These are phyloP conservation scores for Megalopta genalis DNA, from an alignment of 1,140 invertebrate species.

Conservation along the genomic window DNA sequence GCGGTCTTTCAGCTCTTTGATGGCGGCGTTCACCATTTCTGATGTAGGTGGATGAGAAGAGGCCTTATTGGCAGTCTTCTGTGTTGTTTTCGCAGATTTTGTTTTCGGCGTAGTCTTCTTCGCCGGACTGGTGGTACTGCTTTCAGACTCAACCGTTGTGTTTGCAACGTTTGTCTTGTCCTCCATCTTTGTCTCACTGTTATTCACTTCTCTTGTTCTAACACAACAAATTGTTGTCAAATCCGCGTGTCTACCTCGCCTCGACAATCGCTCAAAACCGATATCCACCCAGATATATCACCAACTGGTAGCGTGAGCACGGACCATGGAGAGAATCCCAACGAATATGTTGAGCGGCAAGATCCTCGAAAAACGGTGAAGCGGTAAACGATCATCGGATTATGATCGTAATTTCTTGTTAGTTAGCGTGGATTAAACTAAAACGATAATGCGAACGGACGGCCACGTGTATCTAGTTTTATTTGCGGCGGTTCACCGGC, in stretches of 20 bases:
- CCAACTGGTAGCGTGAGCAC: conserved; percentile 20
- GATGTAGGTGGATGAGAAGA: conserved; percentile 53
- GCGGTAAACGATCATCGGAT: conserved; percentile 40
- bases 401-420: conserved; percentile 12
- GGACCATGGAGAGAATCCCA: conserved; percentile 62
- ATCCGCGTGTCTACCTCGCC: not conserved
- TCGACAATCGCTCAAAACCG: no score
- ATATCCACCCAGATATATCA: no score
- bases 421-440: rapidly evolving
- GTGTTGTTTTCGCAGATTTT: not conserved
- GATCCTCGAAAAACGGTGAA: conserved; percentile 46
- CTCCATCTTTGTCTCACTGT: conserved; percentile 32
- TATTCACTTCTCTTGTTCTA: no score
- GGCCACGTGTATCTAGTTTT: conserved; percentile 34
- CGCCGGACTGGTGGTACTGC: not conserved
- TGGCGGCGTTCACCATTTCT: conserved; percentile 54
- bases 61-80: not conserved
- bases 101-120: conserved; percentile 43
- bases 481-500: no score
- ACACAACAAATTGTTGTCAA: not conserved
- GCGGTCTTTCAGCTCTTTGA: conserved; percentile 58
- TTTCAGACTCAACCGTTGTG: not conserved
- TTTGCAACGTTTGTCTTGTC: conserved; percentile 37
- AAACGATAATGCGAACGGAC: no score
- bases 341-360: conserved; percentile 41